A percentile compares a stretch with the other conserved stretches of the same genome.
phyloP scores from a whole-genome alignment of 1,140 invertebrate genomes.

The Zaprionus kolodkinae region DNA sequence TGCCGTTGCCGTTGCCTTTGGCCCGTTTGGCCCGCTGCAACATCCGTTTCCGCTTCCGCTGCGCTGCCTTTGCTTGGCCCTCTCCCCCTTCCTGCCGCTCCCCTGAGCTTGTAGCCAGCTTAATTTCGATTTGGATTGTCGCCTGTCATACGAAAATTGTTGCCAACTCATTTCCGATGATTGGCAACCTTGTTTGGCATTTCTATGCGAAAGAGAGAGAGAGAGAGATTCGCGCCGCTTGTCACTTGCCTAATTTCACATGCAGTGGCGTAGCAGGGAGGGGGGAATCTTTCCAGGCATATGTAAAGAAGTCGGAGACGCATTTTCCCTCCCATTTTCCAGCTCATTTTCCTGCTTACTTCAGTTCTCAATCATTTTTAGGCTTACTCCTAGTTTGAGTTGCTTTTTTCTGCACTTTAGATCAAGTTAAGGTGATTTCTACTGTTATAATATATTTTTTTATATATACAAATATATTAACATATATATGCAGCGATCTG shows the following conservation, averaged over 20 bases:
- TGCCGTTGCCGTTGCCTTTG: conserved; percentile 23
- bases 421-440: too few relatives aligned
- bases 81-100: background rate
- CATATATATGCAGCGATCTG: background rate
- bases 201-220: background rate
- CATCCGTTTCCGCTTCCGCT: conserved; percentile 52
- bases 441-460: too few relatives aligned
- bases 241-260: conserved; percentile 3
- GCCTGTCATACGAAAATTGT: conserved; percentile 44
- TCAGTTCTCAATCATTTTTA: too few relatives aligned
- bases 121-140: conserved; percentile 56
- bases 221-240: background rate
- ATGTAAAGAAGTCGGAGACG: too few relatives aligned
- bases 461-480: background rate
- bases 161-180: conserved; percentile 54
- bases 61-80: conserved; percentile 9
- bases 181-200: conserved; percentile 29
- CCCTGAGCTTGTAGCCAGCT: conserved; percentile 15
- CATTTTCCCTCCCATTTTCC: too few relatives aligned
- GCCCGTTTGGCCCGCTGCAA: conserved; percentile 31
- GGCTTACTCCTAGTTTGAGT: too few relatives aligned
- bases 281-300: too few relatives aligned
- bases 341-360: too few relatives aligned
- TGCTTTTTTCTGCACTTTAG: too few relatives aligned
- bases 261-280: background rate